These are phyloP conservation scores for Cartodere bifasciata DNA, from an alignment of 2,888 invertebrate species.

Conservation along the genomic window DNA sequence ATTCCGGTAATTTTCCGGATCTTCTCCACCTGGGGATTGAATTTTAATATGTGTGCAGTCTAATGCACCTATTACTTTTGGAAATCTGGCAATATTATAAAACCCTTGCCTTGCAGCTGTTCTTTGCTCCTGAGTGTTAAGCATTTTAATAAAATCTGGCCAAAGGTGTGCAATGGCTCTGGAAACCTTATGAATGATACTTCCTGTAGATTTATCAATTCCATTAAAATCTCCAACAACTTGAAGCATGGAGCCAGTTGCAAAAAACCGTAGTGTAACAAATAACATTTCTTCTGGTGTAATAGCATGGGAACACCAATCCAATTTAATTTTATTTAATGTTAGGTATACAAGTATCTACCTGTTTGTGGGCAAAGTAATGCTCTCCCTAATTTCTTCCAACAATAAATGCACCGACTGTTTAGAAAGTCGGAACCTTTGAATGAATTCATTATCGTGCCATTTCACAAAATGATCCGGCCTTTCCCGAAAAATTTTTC, in stretches of 20 bases:
- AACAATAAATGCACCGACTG: no score
- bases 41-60: slow-evolving; percentile 9
- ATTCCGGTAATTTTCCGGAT: slow-evolving; percentile 19
- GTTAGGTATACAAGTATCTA: no score
- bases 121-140: not conserved
- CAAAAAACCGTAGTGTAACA: slow-evolving; percentile 15
- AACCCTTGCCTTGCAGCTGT: slow-evolving; percentile 2
- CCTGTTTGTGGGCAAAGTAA: no score
- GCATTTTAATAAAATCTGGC: slow-evolving; percentile 6
- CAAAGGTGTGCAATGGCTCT: slow-evolving; percentile 4
- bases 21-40: slow-evolving; percentile 14
- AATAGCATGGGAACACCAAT: no score
- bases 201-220: slow-evolving; percentile 9
- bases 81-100: slow-evolving; percentile 8
- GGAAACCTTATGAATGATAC: slow-evolving; percentile 9
- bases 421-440: no score
- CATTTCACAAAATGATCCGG: no score
- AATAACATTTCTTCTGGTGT: no score
- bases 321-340: no score
- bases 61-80: slow-evolving; percentile 5
- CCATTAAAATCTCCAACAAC: slow-evolving; percentile 11
- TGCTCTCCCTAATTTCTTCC: no score
- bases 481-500: no score
- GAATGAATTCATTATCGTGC: no score
- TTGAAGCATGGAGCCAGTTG: slow-evolving; percentile 10